Conservation (phyloP, 37 sponge, comb jelly and placozoan species). For the Aplysina aerophoba region DNA sequence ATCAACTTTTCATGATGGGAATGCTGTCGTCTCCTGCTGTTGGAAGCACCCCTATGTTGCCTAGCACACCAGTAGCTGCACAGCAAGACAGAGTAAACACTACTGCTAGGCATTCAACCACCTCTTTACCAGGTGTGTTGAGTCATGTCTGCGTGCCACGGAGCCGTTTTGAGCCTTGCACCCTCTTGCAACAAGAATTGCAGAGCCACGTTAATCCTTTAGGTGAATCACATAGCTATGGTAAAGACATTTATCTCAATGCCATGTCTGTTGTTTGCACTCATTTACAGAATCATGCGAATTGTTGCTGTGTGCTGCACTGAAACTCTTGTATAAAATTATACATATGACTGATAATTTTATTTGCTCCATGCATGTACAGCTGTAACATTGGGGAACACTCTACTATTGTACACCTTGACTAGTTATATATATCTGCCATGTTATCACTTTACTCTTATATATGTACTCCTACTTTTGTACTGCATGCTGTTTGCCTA, state of each 20-base stretch:
- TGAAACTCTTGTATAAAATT: no score
- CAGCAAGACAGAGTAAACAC: neutral
- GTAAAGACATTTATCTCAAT: slow-evolving; percentile 32
- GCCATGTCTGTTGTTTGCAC: slow-evolving; percentile 16
- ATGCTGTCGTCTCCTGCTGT: neutral
- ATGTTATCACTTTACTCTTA: no score
- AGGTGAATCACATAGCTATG: slow-evolving; percentile 19
- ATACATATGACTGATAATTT: no score
- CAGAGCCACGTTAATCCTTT: slow-evolving; percentile 20
- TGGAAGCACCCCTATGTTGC: slow-evolving; percentile 18
- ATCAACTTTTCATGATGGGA: slow-evolving; percentile 23
- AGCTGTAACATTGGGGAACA: no score
- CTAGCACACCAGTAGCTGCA: slow-evolving; percentile 1
- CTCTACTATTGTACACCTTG: no score
- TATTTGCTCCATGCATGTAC: no score
- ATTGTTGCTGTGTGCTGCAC: slow-evolving; percentile 5
- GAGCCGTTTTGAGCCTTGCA: slow-evolving; percentile 1
- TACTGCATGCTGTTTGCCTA: no score
- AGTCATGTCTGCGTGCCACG: slow-evolving; percentile 13
- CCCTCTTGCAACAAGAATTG: slow-evolving; percentile 21
- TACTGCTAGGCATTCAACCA: neutral
- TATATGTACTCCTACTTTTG: no score
- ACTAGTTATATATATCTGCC: no score
- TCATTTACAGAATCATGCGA: slow-evolving; percentile 15
- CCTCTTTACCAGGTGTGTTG: slow-evolving; percentile 8